Evolutionary conservation across 1,140 invertebrate species (phyloP).

Genomic region (Cotesia glomerata): DNA sequence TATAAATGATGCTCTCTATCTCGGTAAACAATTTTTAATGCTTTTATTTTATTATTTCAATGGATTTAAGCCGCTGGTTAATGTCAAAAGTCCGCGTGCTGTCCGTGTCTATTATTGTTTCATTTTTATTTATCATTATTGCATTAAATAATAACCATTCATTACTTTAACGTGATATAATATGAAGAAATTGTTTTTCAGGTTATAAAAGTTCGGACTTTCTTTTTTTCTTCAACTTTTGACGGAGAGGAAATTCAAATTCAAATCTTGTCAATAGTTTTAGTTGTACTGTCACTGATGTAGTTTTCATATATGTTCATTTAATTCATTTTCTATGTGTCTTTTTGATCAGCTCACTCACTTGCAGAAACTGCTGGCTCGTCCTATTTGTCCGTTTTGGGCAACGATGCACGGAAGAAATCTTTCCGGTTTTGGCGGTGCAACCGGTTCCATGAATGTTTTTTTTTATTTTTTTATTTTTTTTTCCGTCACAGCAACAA

Average conservation of each 20-base stretch:
- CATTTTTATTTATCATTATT: too few relatives aligned
- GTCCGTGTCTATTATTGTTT: background rate
- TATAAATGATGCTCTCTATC: background rate
- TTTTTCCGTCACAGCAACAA: slow-evolving; percentile 15
- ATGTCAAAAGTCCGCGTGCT: background rate
- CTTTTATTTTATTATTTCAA: background rate
- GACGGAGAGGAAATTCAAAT: background rate
- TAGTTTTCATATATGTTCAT: slow-evolving; percentile 9
- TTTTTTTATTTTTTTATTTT: background rate
- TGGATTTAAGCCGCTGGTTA: background rate
- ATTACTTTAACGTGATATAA: background rate
- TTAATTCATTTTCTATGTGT: slow-evolving; percentile 43
- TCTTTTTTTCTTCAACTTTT: background rate
- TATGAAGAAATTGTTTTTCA: background rate
- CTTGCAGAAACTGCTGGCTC: slow-evolving; percentile 51
- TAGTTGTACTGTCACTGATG: background rate
- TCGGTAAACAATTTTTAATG: background rate
- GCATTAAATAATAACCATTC: background rate
- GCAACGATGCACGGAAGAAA: slow-evolving; percentile 56
- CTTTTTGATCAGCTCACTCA: slow-evolving; percentile 12
- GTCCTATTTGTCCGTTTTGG: slow-evolving; percentile 58
- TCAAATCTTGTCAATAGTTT: background rate
- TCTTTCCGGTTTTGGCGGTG: slow-evolving; percentile 57
- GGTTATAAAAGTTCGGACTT: background rate
- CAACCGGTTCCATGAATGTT: slow-evolving; percentile 50